phyloP scores from a whole-genome alignment of 30 jellyfish, hydroid and myxozoan species.

The Catostylus mosaicus region DNA sequence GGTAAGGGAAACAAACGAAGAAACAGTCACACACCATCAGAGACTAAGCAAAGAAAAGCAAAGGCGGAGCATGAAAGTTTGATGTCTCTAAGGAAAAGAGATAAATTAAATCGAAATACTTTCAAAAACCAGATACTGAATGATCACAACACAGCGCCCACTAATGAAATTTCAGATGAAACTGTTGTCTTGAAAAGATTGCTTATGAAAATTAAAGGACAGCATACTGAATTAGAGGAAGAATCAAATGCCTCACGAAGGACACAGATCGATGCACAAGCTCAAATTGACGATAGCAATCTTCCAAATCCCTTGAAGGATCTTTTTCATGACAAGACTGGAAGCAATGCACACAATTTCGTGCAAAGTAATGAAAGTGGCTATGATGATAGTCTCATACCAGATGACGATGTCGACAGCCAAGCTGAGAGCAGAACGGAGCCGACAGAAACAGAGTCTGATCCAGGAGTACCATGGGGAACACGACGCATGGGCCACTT shows the following conservation, averaged over 20 bases:
- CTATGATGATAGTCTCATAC: constrained; percentile 19
- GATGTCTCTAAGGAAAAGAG: neutral
- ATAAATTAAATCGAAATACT: neutral
- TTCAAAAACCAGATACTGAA: neutral
- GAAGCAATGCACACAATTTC: neutral
- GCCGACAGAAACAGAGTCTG: constrained; percentile 14
- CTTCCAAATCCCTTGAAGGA: neutral
- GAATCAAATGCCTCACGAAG: neutral
- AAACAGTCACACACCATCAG: neutral
- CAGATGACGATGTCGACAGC: constrained; percentile 8
- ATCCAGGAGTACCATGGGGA: constrained; percentile 79
- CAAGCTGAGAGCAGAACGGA: constrained; percentile 24
- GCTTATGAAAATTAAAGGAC: neutral
- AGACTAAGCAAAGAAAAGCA: neutral
- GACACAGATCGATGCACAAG: neutral
- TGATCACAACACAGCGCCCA: neutral
- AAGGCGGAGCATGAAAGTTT: neutral
- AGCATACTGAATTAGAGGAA: neutral
- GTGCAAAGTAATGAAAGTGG: neutral
- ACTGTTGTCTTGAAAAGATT: neutral
- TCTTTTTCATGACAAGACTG: neutral
- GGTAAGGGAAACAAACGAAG: neutral
- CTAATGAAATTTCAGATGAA: neutral
- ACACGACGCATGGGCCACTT: constrained; percentile 80
- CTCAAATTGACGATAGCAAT: neutral